Evolutionary conservation across 1,140 invertebrate genomes (phyloP).

Genomic region (Orius insidiosus): DNA sequence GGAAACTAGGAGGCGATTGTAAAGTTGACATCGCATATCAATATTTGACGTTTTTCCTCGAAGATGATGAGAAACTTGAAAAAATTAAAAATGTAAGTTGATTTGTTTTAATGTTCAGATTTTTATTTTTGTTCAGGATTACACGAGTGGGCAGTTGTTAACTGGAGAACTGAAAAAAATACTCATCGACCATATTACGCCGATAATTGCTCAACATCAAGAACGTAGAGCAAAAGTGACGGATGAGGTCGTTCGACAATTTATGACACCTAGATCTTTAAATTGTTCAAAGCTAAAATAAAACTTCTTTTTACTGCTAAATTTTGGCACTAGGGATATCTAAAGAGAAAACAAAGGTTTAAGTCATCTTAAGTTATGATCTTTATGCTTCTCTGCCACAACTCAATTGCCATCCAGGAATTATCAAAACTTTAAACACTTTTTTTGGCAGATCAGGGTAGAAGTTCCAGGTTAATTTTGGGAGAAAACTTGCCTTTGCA

Average conservation of each 20-base stretch:
- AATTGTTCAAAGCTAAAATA: slow-evolving; percentile 24
- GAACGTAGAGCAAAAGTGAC: slow-evolving; percentile 60
- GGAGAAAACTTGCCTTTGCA: no score
- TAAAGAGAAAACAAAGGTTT: no score
- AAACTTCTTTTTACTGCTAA: no score
- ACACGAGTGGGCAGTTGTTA: slow-evolving; percentile 74
- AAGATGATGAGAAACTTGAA: slow-evolving; percentile 79
- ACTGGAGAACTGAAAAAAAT: slow-evolving; percentile 91
- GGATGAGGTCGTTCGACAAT: slow-evolving; percentile 67
- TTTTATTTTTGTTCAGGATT: slow-evolving; percentile 39
- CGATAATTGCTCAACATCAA: slow-evolving; percentile 70
- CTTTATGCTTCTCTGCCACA: no score
- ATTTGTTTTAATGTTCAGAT: slow-evolving; percentile 2
- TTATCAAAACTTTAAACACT: no score
- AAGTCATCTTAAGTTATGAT: no score
- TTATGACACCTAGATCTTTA: slow-evolving; percentile 69
- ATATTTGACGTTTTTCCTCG: slow-evolving; percentile 88
- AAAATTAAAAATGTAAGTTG: slow-evolving; percentile 50
- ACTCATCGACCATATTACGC: slow-evolving; percentile 59
- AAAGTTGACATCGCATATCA: slow-evolving; percentile 92
- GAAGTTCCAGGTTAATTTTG: no score
- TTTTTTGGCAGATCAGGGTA: no score
- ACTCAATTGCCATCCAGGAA: no score
- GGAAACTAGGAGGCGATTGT: slow-evolving; percentile 80
- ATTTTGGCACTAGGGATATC: no score